Percentiles rank a stretch among this genome's conserved stretches.
Evolutionary conservation across 2,888 invertebrate species (phyloP).

Genomic region (Limnephilus auricula): DNA sequence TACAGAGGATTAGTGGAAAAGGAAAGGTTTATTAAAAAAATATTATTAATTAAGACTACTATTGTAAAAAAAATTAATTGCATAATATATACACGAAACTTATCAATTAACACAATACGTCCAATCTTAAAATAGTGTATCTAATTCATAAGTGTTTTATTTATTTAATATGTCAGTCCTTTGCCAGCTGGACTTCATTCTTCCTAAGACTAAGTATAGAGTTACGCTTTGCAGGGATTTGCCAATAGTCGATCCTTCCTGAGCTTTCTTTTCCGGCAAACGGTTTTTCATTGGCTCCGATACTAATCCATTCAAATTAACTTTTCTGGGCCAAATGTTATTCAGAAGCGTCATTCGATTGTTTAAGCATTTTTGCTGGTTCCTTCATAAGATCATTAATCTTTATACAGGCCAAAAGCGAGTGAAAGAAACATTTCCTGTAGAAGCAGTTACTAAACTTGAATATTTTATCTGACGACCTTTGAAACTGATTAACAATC

Average conservation of each 20-base stretch:
- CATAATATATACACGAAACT: slow-evolving; percentile 49
- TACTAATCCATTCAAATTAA: background rate
- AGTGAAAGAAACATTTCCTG: background rate
- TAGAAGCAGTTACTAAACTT: background rate
- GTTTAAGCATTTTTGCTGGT: background rate
- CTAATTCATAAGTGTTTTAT: background rate
- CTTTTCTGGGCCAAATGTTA: background rate
- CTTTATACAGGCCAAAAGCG: background rate
- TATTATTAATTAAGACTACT: slow-evolving; percentile 17
- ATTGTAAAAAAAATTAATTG: slow-evolving; percentile 46
- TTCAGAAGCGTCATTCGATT: background rate
- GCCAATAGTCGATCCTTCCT: background rate
- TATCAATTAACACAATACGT: slow-evolving; percentile 39
- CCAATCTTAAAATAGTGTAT: slow-evolving; percentile 31
- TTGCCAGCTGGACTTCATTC: slow-evolving; percentile 26
- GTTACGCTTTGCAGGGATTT: background rate
- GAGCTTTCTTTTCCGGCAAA: background rate
- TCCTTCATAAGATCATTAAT: background rate
- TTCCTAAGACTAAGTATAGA: background rate
- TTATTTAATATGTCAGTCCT: slow-evolving; percentile 5
- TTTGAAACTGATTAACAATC: background rate
- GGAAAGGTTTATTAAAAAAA: background rate
- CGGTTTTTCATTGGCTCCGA: slow-evolving; percentile 2
- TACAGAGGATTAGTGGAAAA: background rate
- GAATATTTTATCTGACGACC: background rate